A percentile compares a stretch with the other conserved stretches of the same genome.
Conservation (phyloP, 2,888 invertebrate species). For the Stegophylla sp. region DNA sequence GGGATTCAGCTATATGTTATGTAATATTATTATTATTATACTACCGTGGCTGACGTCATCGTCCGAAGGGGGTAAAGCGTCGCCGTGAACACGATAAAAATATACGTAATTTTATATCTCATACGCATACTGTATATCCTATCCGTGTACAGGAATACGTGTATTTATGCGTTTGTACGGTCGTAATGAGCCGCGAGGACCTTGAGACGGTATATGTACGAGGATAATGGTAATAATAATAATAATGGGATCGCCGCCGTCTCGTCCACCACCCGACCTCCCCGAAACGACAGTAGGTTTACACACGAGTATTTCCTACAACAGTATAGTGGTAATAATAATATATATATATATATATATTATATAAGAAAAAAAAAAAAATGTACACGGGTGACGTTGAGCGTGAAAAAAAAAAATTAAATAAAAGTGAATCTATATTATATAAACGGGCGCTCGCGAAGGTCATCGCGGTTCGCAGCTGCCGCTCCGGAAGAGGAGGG, state of each 20-base stretch:
- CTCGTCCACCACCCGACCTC: not conserved
- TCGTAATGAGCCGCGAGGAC: constrained; percentile 6
- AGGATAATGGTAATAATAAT: constrained; percentile 3
- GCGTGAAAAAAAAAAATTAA: not conserved
- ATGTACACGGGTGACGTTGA: not conserved
- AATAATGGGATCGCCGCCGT: constrained; percentile 26
- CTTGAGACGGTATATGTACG: constrained; percentile 40
- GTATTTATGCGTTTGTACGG: not conserved
- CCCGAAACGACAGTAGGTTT: not conserved
- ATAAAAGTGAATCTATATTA: constrained; percentile 39
- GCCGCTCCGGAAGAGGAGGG: constrained; percentile 52
- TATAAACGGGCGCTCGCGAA: constrained; percentile 12
- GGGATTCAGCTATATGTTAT: too few species aligned
- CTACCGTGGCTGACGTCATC: too few species aligned
- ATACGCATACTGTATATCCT: too few species aligned
- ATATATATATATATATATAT: not conserved
- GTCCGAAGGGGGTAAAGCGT: not conserved
- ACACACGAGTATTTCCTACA: constrained; percentile 6
- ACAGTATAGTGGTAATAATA: not conserved
- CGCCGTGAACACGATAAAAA: not conserved
- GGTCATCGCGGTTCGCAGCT: constrained; percentile 53
- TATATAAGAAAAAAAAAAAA: constrained; percentile 11
- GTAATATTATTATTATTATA: too few species aligned
- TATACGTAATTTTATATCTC: too few species aligned
- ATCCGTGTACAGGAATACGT: not conserved